These are phyloP conservation scores for Scotopteryx bipunctaria DNA, from an alignment of 2,888 invertebrate genomes.

Conservation along the genomic window DNA sequence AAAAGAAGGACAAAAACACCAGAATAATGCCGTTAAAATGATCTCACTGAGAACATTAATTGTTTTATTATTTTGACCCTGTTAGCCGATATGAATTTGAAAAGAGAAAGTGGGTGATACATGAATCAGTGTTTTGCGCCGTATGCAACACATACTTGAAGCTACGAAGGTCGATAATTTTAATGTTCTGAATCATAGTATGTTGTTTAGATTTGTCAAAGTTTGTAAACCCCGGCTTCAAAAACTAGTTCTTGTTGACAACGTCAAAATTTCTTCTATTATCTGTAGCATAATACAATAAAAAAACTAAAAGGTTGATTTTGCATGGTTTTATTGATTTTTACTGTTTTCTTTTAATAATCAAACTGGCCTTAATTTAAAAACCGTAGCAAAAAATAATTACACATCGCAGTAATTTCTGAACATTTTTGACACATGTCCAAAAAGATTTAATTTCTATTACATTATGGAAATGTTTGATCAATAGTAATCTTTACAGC, in stretches of 20 bases:
- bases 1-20: constrained; percentile 10
- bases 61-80: constrained; percentile 46
- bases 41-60: constrained; percentile 41
- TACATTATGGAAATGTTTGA: too few relatives aligned
- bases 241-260: too few relatives aligned
- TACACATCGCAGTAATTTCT: neutral
- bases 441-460: too few relatives aligned
- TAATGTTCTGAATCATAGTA: neutral
- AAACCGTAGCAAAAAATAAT: neutral
- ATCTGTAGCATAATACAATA: neutral
- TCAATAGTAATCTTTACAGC: constrained; percentile 67
- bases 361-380: constrained; percentile 2
- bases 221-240: too few relatives aligned
- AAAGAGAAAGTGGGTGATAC: constrained; percentile 51
- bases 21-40: constrained; percentile 25
- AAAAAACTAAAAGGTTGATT: neutral
- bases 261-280: too few relatives aligned
- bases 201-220: neutral
- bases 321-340: constrained; percentile 13
- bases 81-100: constrained; percentile 45
- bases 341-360: constrained; percentile 2
- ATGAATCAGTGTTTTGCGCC: constrained; percentile 45
- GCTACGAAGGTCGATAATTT: constrained; percentile 3
- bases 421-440: too few relatives aligned
- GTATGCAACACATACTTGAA: constrained; percentile 15